phyloP scores from a whole-genome alignment of 2,797 vertebrate genomes.

The Sciaenops ocellatus region DNA sequence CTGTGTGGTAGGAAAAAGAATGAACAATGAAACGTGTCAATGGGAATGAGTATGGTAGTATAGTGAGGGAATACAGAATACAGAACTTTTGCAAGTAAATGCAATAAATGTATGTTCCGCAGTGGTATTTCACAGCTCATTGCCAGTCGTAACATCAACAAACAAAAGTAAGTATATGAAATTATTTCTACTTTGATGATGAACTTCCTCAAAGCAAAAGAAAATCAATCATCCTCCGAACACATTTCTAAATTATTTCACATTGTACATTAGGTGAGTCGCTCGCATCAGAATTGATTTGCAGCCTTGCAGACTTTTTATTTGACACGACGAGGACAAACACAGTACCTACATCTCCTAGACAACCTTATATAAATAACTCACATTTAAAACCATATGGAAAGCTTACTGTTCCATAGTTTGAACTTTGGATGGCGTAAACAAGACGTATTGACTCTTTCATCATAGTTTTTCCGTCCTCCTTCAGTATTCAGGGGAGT shows the following conservation, averaged over 20 bases:
- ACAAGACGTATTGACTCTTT: conserved; percentile 11
- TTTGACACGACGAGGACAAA: background rate
- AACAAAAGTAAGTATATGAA: background rate
- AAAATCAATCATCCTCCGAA: background rate
- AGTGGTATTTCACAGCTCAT: background rate
- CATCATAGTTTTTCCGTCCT: conserved; percentile 10
- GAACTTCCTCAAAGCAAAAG: too few species aligned
- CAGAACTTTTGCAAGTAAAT: background rate
- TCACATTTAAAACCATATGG: background rate
- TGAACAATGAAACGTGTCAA: conserved; percentile 7
- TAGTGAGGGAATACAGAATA: background rate
- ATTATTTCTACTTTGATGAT: background rate
- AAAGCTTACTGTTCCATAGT: background rate
- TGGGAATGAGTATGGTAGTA: background rate
- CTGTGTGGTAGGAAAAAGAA: background rate
- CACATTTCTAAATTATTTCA: background rate
- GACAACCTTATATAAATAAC: background rate
- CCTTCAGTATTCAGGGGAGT: conserved; percentile 28
- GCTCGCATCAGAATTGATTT: conserved; percentile 1
- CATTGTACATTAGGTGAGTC: background rate
- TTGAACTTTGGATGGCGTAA: background rate
- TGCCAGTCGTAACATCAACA: background rate
- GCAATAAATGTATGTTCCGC: background rate
- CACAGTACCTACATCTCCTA: background rate
- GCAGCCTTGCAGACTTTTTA: background rate